Percentiles rank a stretch among this genome's conserved stretches.
These are phyloP conservation scores for Anolis carolinensis DNA, from an alignment of 2,113 vertebrate species.

Conservation along the genomic window DNA sequence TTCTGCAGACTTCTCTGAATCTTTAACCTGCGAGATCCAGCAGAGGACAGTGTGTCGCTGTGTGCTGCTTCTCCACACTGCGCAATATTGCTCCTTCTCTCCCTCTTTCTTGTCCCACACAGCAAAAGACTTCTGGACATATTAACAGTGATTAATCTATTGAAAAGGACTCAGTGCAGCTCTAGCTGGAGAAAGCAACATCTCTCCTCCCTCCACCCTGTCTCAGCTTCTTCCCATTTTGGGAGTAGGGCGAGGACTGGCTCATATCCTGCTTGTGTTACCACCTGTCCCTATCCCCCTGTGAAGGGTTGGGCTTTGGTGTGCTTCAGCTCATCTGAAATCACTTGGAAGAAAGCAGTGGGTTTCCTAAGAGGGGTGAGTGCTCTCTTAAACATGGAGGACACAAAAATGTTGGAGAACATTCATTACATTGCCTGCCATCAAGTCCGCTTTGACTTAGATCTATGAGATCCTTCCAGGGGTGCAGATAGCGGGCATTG, in stretches of 20 bases:
- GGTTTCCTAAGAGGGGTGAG: background rate
- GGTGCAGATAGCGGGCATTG: too few species aligned
- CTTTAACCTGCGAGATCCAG: background rate
- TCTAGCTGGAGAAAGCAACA: background rate
- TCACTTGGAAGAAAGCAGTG: background rate
- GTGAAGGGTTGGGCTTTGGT: background rate
- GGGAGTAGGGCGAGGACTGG: background rate
- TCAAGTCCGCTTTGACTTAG: too few species aligned
- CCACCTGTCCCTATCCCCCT: constrained; percentile 3
- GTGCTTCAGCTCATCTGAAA: background rate
- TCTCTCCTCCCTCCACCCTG: background rate
- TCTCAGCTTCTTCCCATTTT: background rate
- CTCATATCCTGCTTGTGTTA: background rate
- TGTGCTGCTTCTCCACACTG: fast-evolving
- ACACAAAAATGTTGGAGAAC: fast-evolving
- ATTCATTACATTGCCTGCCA: background rate
- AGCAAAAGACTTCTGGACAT: background rate
- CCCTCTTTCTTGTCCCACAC: too few species aligned
- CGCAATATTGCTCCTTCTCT: background rate
- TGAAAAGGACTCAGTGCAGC: background rate
- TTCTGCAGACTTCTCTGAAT: background rate
- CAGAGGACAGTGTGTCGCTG: background rate
- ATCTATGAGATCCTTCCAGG: too few species aligned
- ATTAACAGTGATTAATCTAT: background rate
- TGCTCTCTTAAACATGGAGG: background rate